phyloP scores from a whole-genome alignment of 2,888 invertebrate species.

The Drosophila peninsularis region DNA sequence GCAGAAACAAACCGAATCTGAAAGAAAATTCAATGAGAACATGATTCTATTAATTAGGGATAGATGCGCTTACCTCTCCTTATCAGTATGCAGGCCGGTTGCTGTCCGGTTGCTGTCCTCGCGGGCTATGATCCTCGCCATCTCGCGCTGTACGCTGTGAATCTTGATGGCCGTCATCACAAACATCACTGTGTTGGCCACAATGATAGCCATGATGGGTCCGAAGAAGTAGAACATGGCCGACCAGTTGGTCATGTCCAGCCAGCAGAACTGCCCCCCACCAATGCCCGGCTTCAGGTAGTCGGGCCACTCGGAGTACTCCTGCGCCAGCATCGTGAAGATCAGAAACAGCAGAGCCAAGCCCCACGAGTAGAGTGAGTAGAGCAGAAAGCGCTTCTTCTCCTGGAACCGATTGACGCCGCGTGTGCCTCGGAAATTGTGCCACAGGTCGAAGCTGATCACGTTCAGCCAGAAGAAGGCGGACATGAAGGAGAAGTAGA shows the following conservation, averaged over 20 bases:
- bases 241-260: slow-evolving; percentile 84
- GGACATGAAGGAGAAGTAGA: slow-evolving; percentile 91
- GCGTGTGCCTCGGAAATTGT: slow-evolving; percentile 85
- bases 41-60: no score
- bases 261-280: slow-evolving; percentile 86
- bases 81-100: slow-evolving; percentile 82
- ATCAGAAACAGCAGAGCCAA: slow-evolving; percentile 72
- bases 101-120: slow-evolving; percentile 82
- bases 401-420: slow-evolving; percentile 79
- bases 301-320: slow-evolving; percentile 63
- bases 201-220: slow-evolving; percentile 81
- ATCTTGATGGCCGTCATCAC: slow-evolving; percentile 83
- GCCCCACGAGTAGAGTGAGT: slow-evolving; percentile 84
- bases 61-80: slow-evolving; percentile 78
- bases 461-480: slow-evolving; percentile 95
- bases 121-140: slow-evolving; percentile 81
- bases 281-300: slow-evolving; percentile 86
- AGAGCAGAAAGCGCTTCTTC: slow-evolving; percentile 82
- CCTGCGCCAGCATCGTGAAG: slow-evolving; percentile 79
- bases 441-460: slow-evolving; percentile 94
- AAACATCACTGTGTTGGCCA: slow-evolving; percentile 83
- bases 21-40: slow-evolving; percentile 1
- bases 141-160: slow-evolving; percentile 82
- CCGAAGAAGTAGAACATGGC: slow-evolving; percentile 83
- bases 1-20: slow-evolving; percentile 92